Conservation (phyloP, 1,140 invertebrate genomes). For the Octopus sinensis region DNA sequence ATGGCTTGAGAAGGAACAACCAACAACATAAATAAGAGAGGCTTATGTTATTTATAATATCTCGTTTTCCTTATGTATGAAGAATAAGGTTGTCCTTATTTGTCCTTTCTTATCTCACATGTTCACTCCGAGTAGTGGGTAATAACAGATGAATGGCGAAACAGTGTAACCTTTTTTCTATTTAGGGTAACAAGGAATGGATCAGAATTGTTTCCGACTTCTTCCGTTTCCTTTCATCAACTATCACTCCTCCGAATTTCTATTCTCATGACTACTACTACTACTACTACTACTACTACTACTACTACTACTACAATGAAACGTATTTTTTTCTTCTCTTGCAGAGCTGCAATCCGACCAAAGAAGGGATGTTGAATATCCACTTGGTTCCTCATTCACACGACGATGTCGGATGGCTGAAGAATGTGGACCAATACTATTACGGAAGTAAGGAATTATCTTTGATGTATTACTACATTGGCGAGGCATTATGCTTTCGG, state of each 20-base stretch:
- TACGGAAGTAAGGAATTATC: constrained; percentile 10
- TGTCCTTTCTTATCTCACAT: no score
- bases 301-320: constrained; percentile 18
- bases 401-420: constrained; percentile 87
- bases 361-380: constrained; percentile 63
- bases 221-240: background rate
- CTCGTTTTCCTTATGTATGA: no score
- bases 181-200: background rate
- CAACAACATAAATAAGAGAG: no score
- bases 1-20: no score
- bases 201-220: background rate
- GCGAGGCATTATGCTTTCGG: no score
- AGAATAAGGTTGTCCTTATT: no score
- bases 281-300: constrained; percentile 24
- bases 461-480: no score
- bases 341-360: constrained; percentile 32
- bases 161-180: background rate
- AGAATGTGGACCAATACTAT: constrained; percentile 87
- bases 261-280: constrained; percentile 15
- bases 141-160: constrained; percentile 1
- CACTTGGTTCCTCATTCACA: constrained; percentile 74
- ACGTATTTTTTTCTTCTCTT: background rate
- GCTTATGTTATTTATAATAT: no score
- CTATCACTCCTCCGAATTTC: background rate
- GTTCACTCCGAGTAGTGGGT: no score